These are phyloP conservation scores for Chloropsis cyanopogon DNA, from an alignment of 2,113 vertebrate genomes.

Conservation along the genomic window DNA sequence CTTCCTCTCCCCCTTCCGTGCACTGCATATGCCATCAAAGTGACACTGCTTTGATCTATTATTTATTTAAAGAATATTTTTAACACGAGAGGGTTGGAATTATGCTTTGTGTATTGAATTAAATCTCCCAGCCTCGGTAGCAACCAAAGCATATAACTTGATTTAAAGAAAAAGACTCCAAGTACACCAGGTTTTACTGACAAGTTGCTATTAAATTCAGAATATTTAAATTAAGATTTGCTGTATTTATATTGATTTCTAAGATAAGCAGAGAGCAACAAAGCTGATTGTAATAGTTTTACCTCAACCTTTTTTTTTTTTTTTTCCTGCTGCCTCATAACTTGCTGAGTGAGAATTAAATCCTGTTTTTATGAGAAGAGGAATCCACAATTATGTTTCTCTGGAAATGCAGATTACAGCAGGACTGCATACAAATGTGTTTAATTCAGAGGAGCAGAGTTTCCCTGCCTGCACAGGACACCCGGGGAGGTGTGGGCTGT, in stretches of 20 bases:
- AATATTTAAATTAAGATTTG: constrained; percentile 36
- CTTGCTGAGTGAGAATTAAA: constrained; percentile 38
- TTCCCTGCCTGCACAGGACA: not conserved
- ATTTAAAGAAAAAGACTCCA: constrained; percentile 55
- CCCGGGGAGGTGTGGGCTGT: not conserved
- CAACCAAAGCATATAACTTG: constrained; percentile 37
- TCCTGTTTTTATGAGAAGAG: not conserved
- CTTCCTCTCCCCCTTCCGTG: not conserved
- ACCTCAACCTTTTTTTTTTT: not conserved
- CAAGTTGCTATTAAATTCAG: constrained; percentile 36
- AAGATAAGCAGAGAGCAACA: not conserved
- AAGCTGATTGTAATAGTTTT: not conserved
- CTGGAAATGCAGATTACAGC: constrained; percentile 2
- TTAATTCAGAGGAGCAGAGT: not conserved
- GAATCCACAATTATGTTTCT: not conserved
- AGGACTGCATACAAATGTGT: not conserved
- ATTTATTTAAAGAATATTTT: constrained; percentile 61
- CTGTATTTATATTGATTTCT: constrained; percentile 20
- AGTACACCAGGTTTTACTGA: constrained; percentile 6
- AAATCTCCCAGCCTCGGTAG: constrained; percentile 34
- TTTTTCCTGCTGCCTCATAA: not conserved
- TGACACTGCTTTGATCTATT: constrained; percentile 62
- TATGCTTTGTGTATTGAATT: constrained; percentile 64
- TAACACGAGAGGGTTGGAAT: constrained; percentile 39
- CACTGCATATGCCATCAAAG: not conserved